A percentile compares a stretch with the other conserved stretches of the same genome.
These are phyloP conservation scores for Caenorhabditis doughertyi DNA, from an alignment of 2,888 invertebrate genomes.

Conservation along the genomic window DNA sequence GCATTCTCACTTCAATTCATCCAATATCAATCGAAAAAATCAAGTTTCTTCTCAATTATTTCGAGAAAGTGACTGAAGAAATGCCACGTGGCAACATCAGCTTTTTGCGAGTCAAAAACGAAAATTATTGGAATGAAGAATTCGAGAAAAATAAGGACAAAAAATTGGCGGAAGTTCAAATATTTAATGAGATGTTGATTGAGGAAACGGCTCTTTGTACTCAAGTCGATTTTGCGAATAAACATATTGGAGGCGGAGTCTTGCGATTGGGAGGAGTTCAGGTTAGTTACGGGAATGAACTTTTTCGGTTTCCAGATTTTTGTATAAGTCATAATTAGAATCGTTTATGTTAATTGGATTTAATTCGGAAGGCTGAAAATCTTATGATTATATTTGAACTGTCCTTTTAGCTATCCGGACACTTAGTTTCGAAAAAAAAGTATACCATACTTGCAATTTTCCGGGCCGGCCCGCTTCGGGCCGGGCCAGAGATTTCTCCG, in stretches of 20 bases:
- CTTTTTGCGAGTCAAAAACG: constrained; percentile 1
- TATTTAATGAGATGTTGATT: constrained; percentile 44
- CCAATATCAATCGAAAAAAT: constrained; percentile 36
- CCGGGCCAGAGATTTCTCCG: too few species aligned
- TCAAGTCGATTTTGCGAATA: constrained; percentile 97
- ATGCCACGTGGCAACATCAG: constrained; percentile 26
- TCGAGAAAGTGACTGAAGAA: not conserved
- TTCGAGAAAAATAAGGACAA: not conserved
- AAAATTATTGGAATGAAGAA: not conserved
- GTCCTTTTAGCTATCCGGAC: too few species aligned
- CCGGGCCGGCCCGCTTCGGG: too few species aligned
- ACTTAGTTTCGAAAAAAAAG: too few species aligned
- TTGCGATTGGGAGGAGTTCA: constrained; percentile 90
- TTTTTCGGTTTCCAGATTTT: too few species aligned
- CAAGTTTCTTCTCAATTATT: constrained; percentile 44
- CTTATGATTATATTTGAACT: too few species aligned
- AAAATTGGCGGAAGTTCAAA: not conserved
- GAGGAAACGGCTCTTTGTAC: constrained; percentile 66
- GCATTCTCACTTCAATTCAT: constrained; percentile 11
- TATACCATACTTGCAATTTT: too few species aligned
- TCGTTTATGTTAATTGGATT: too few species aligned
- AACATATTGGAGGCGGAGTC: constrained; percentile 94
- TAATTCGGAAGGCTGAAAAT: too few species aligned
- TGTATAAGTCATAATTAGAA: too few species aligned
- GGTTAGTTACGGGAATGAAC: too few species aligned